Evolutionary conservation across 2,888 invertebrate genomes (phyloP).

Genomic region (Cephus nigrinus): DNA sequence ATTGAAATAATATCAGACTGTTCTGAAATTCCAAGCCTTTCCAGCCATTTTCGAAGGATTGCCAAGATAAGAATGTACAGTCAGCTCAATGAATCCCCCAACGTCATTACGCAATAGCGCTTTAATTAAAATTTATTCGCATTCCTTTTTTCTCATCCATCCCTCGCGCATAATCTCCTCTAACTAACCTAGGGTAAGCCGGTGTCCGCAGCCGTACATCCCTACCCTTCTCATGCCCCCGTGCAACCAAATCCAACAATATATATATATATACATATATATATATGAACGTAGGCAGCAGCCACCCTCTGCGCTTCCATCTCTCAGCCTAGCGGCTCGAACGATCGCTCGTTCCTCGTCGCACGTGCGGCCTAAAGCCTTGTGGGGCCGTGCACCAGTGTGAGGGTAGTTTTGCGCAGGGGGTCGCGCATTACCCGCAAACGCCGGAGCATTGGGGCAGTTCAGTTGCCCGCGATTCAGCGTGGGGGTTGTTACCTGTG

Average conservation of each 20-base stretch:
- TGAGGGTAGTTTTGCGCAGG: slow-evolving; percentile 56
- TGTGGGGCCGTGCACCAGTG: slow-evolving; percentile 24
- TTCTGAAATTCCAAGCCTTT: not conserved
- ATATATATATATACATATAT: not conserved
- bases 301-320: not conserved
- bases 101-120: not conserved
- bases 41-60: not conserved
- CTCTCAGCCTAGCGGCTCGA: slow-evolving; percentile 14
- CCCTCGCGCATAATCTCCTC: slow-evolving; percentile 8
- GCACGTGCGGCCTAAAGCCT: slow-evolving; percentile 19
- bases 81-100: not conserved
- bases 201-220: slow-evolving; percentile 23
- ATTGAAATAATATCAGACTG: not conserved
- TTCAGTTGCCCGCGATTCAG: slow-evolving; percentile 64
- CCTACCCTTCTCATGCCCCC: slow-evolving; percentile 20
- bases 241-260: slow-evolving; percentile 1
- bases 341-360: slow-evolving; percentile 23
- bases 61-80: not conserved
- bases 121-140: slow-evolving; percentile 15
- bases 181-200: slow-evolving; percentile 23
- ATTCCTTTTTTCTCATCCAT: slow-evolving; percentile 2
- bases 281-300: not conserved
- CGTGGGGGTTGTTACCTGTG: slow-evolving; percentile 47
- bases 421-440: slow-evolving; percentile 55
- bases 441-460: slow-evolving; percentile 25